Conservation (phyloP, 2,888 invertebrate genomes). For the Halocaridina rubra region DNA sequence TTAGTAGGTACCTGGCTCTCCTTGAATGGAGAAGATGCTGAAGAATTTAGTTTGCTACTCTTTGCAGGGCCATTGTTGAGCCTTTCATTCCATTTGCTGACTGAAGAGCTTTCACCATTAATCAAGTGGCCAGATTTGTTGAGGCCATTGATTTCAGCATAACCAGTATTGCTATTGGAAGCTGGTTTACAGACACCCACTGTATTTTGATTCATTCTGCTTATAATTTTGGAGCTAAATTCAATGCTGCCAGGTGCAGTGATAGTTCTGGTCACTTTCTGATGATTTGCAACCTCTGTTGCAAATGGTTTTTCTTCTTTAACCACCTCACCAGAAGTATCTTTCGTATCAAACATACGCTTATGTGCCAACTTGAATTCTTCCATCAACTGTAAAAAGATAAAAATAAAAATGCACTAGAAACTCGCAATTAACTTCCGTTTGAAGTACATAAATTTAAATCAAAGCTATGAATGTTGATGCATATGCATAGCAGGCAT, state of each 20-base stretch:
- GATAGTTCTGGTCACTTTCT: neutral
- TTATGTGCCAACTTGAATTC: slow-evolving; percentile 39
- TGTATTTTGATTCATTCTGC: neutral
- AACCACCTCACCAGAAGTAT: neutral
- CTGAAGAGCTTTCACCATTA: neutral
- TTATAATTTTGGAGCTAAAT: slow-evolving; percentile 42
- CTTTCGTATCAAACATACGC: slow-evolving; percentile 25
- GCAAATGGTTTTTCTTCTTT: slow-evolving; percentile 25
- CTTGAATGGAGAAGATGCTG: neutral
- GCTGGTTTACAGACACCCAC: neutral
- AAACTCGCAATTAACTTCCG: too few species aligned
- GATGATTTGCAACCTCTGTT: neutral
- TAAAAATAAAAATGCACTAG: neutral
- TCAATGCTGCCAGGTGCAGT: neutral
- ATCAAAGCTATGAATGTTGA: too few species aligned
- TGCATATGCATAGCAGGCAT: too few species aligned
- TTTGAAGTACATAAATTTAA: too few species aligned
- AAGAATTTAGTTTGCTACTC: neutral
- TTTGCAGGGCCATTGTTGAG: neutral
- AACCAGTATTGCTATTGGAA: neutral
- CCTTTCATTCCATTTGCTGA: neutral
- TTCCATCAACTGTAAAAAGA: slow-evolving; percentile 39
- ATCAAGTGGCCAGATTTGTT: neutral
- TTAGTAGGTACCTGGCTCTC: slow-evolving; percentile 39
- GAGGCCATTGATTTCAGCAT: neutral